These are phyloP conservation scores for Trachymyrmex cornetzi DNA, from an alignment of 1,140 invertebrate species.

Conservation along the genomic window DNA sequence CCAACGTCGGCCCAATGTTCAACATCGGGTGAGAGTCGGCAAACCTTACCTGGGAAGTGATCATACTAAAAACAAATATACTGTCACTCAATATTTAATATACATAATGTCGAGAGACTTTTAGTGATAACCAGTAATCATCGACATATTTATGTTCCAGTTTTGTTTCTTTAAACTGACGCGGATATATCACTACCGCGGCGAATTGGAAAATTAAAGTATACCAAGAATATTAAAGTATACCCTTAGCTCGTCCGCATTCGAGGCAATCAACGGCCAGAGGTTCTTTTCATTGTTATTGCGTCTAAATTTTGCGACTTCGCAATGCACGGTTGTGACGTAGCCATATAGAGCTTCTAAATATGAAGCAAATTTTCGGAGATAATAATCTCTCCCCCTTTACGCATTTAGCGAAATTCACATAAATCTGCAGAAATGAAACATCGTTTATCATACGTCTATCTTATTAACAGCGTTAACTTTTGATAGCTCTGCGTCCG, in stretches of 20 bases:
- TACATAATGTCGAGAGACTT: neutral
- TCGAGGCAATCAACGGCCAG: constrained; percentile 36
- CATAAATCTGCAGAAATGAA: neutral
- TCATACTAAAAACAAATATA: too few species aligned
- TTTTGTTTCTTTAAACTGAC: neutral
- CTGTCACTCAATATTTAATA: constrained; percentile 15
- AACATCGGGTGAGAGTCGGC: too few species aligned
- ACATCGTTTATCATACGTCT: constrained; percentile 2
- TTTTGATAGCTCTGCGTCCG: neutral
- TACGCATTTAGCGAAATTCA: neutral
- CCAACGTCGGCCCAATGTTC: too few species aligned
- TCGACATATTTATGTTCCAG: constrained; percentile 2
- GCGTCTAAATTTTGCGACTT: constrained; percentile 6
- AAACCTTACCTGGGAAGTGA: too few species aligned
- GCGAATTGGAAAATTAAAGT: constrained; percentile 19
- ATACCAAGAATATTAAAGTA: constrained; percentile 8
- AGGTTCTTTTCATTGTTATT: constrained; percentile 46
- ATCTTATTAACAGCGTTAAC: constrained; percentile 18
- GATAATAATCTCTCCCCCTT: too few species aligned
- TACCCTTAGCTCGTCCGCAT: neutral
- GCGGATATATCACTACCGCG: neutral
- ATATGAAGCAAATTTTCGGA: neutral
- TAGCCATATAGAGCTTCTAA: too few species aligned
- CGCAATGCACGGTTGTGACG: neutral
- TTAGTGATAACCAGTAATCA: neutral